Conservation (phyloP, 35 echinoderm and acorn worm species). For the Lytechinus pictus region DNA sequence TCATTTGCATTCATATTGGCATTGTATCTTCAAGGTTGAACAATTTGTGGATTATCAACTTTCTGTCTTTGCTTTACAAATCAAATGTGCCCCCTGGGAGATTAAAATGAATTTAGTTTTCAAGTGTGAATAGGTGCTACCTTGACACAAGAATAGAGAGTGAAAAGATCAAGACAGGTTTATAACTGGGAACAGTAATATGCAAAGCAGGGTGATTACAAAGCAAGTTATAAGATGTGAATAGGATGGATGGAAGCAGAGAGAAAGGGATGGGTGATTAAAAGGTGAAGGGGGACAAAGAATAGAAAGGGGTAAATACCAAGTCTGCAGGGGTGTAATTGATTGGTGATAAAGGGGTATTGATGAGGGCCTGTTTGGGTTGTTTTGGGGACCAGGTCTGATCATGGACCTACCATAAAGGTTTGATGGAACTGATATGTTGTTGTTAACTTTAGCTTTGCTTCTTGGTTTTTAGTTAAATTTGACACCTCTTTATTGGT, state of each 20-base stretch:
- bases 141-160: not conserved
- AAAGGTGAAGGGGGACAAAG: not conserved
- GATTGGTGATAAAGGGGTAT: not conserved
- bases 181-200: conserved; percentile 44
- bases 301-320: not conserved
- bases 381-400: not conserved
- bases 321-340: not conserved
- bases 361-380: not conserved
- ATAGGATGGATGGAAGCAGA: not conserved
- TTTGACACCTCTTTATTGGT: too few species aligned
- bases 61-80: too few species aligned
- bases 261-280: not conserved
- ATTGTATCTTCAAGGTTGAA: too few species aligned
- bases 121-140: not conserved
- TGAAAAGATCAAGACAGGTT: not conserved
- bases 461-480: too few species aligned
- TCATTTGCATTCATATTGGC: too few species aligned
- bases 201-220: conserved; percentile 8
- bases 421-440: not conserved
- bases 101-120: not conserved
- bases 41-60: too few species aligned
- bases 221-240: not conserved
- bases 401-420: too few species aligned
- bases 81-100: not conserved
- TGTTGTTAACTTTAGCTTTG: not conserved